Percentiles rank a stretch among this genome's conserved stretches.
phyloP scores from a whole-genome alignment of 2,797 vertebrate genomes.

The Apogon talboti region DNA sequence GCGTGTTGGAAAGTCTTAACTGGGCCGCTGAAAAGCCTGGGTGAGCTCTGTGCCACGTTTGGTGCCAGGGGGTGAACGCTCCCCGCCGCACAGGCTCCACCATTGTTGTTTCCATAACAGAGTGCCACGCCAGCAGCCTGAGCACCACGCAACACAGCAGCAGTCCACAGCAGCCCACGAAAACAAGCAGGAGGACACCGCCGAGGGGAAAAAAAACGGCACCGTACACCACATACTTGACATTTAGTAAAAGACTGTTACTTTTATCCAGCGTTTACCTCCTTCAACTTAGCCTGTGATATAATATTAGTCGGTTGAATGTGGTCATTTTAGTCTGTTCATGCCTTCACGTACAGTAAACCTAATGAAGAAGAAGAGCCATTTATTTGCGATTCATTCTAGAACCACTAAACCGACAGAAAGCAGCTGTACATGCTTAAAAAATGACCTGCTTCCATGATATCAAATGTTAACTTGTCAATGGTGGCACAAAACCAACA shows the following conservation, averaged over 20 bases:
- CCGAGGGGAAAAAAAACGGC: no score
- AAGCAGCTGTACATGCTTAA: no score
- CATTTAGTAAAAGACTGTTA: no score
- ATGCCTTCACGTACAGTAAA: no score
- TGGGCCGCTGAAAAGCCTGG: slow-evolving; percentile 57
- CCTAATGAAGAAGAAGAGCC: no score
- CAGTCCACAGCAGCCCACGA: slow-evolving; percentile 7
- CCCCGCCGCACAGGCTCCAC: slow-evolving; percentile 68
- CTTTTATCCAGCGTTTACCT: neutral
- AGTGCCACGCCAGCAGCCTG: slow-evolving; percentile 58
- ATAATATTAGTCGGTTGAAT: neutral
- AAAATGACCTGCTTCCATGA: no score
- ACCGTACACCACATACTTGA: no score
- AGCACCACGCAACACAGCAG: slow-evolving; percentile 33
- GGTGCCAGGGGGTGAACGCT: slow-evolving; percentile 75
- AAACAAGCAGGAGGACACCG: slow-evolving; percentile 34
- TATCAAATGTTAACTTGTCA: no score
- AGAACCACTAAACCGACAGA: no score
- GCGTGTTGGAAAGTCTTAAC: slow-evolving; percentile 40
- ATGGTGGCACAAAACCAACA: no score
- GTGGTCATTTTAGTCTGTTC: no score
- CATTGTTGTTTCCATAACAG: slow-evolving; percentile 78
- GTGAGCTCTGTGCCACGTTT: slow-evolving; percentile 57
- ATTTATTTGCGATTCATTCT: no score
- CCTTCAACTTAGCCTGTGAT: neutral